Evolutionary conservation across 1,140 invertebrate genomes (phyloP).

Genomic region (Dinothrombium tinctorium): DNA sequence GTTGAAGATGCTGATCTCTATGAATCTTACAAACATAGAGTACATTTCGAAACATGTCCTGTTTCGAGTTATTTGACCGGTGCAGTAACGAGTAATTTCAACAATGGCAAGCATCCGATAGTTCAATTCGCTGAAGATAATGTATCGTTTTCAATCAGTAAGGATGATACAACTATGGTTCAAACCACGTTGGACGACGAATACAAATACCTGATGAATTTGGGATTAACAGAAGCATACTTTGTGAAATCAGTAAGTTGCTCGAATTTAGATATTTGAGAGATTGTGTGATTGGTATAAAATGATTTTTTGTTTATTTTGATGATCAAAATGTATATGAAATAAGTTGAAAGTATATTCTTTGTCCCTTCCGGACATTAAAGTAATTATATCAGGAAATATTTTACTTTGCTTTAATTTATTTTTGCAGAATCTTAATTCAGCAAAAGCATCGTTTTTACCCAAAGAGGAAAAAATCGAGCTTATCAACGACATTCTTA

Average conservation of each 20-base stretch:
- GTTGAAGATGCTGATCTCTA: constrained; percentile 27
- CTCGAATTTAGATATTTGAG: too few relatives aligned
- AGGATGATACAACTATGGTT: constrained; percentile 33
- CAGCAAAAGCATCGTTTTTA: too few relatives aligned
- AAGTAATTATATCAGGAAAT: too few relatives aligned
- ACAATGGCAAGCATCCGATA: constrained; percentile 20
- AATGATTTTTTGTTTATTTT: too few relatives aligned
- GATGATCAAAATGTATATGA: too few relatives aligned
- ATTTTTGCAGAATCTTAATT: too few relatives aligned
- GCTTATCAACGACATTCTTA: too few relatives aligned
- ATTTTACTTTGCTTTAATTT: too few relatives aligned
- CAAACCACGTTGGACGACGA: constrained; percentile 26
- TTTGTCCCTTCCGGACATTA: too few relatives aligned
- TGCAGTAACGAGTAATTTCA: constrained; percentile 19
- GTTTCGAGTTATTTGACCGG: constrained; percentile 32
- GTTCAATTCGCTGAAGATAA: constrained; percentile 29
- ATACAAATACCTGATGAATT: constrained; percentile 22
- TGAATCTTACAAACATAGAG: constrained; percentile 18
- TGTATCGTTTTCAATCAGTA: constrained; percentile 33
- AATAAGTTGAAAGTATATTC: too few relatives aligned
- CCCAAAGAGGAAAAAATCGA: too few relatives aligned
- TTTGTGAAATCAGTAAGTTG: constrained; percentile 27
- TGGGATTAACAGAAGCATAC: constrained; percentile 27
- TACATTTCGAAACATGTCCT: constrained; percentile 33
- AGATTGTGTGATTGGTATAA: too few relatives aligned